Evolutionary conservation across 2,797 vertebrate species (phyloP), one percentile per base, ranked within the genome.

Genomic region (Hypotaenidia philippensis): DNA sequence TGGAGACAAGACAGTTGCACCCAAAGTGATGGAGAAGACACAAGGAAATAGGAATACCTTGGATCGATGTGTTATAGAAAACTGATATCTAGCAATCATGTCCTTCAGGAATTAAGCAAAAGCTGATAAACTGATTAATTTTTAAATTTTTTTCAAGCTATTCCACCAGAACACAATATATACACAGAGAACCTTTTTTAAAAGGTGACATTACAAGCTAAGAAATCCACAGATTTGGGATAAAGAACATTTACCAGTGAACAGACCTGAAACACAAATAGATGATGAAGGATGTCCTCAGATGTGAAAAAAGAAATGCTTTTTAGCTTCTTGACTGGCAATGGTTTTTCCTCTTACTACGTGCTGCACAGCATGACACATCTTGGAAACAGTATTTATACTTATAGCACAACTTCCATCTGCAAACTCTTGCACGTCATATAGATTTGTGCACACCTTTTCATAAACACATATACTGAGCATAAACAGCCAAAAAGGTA

Each of bases 361-460:
- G 19, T 15, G 23, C n/a, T 20, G 63, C 96, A 41, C 50, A 94
- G 66, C 83, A 49, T 15, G 72, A 64, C 57, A 72, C 27, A 26
- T 75, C 88, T 70, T 36, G 70, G 38, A 76, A 84, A 74, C 63
- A 86, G 11, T 87, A 94, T 83, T 91, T 91, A 81, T 32, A 63
- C 66, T 76, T 72, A 22, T 0, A 75, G 74, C 66, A 72, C 50
- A 82, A 72, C 40, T 82, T 84, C 65, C 70, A 55, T 83, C 77
- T 91, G 82, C 90, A 76, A 60, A 63, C 55, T 87, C 83, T 55
- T 44, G 25, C 57, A 36, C 13, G 65, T 52, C 94, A 36, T 29
- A 45, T 3, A 90, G 92, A 86, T 88, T 84, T 91, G 87, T 61
- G 75, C 61, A 25, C 1, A 5, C 36, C 69, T 83, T 75, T 76